A percentile compares a stretch with the other conserved stretches of the same genome.
phyloP scores from a whole-genome alignment of 2,888 invertebrate species.

The Cryptocephalus moraei region DNA sequence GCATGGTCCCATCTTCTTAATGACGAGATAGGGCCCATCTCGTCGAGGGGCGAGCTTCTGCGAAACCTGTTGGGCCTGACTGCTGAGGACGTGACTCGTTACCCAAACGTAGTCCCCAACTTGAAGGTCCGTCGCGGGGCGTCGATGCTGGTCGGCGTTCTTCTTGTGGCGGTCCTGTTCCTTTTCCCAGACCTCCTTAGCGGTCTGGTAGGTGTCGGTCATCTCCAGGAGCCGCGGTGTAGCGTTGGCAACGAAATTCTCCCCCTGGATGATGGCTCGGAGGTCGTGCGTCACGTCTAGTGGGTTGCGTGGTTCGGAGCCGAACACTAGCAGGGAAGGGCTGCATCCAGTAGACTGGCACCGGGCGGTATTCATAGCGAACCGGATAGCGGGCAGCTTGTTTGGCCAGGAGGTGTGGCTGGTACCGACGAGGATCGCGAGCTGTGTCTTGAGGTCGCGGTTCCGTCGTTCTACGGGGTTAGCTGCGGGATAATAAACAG shows the following conservation, averaged over 20 bases:
- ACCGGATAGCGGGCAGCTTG: not conserved
- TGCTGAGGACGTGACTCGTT: too few species aligned
- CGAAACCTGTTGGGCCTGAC: too few species aligned
- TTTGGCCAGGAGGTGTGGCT: not conserved
- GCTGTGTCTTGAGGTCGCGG: too few species aligned
- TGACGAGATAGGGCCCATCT: too few species aligned
- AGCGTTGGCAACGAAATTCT: not conserved
- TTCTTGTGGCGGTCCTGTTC: not conserved
- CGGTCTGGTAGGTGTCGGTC: not conserved
- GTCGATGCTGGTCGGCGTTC: not conserved
- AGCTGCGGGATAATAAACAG: constrained; percentile 13
- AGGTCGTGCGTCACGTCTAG: not conserved
- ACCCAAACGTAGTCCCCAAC: too few species aligned
- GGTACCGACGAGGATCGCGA: not conserved
- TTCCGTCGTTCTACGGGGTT: constrained; percentile 28
- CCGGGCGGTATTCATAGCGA: not conserved
- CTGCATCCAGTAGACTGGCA: not conserved
- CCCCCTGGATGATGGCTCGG: too few species aligned
- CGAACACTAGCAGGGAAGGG: not conserved
- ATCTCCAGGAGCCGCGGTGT: not conserved
- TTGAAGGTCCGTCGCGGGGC: too few species aligned
- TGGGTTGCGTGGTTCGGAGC: not conserved
- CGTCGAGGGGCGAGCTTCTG: too few species aligned
- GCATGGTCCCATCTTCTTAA: too few species aligned
- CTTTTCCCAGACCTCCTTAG: not conserved